Base-by-base conservation (phyloP, 2,888 invertebrate species). In the Julus scanicus region DNA sequence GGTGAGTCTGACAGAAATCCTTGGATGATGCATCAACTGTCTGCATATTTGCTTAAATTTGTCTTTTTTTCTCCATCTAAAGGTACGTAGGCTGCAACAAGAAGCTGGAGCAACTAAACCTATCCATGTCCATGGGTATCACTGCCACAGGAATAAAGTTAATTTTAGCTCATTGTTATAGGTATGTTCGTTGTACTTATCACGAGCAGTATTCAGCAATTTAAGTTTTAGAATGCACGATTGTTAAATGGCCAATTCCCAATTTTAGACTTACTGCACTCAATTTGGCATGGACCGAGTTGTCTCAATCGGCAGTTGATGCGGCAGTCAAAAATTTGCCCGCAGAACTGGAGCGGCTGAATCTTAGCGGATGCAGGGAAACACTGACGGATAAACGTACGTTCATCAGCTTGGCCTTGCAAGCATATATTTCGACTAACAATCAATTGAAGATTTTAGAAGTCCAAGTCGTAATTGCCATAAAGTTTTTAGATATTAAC, bases 321-420 rank as follows among this genome's bases (percentile, higher is more conserved):
- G 93, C 94, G 86, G 91, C 96, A 3, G 94, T 95, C 90, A 92
- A 93, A 40, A 93, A 94, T 91, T 92, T 96, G 71, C 95, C 97
- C 0, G 91, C 93, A 2, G 93, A 94, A 85, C 91, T 98, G 89
- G 94, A 94, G 90, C 93, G 96, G 88, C 93, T 98, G 0, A 98
- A 98, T 91, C 91, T 98, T 1, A 95, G 96, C 88, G 98, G 98
- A 0, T 97, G 96, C 89, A 93, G 97, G 86, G 95, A 95, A 92
- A 94, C 95, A 0, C 93, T 98, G 90, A 94, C 94, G 5, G 96
- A 98, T 92, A 94, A 94, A 37, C 94, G 96, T 97, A 17, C 44
- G 44, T 6, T 3, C 44, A 44, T 44, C 6, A 6, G 6, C 44
- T 44, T 44, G 44, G 6, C n/a, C n/a, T n/a, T n/a, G n/a, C n/a